These are phyloP conservation scores for Dromococcyx pavoninus DNA, from an alignment of 2,797 vertebrate genomes.

Conservation along the genomic window DNA sequence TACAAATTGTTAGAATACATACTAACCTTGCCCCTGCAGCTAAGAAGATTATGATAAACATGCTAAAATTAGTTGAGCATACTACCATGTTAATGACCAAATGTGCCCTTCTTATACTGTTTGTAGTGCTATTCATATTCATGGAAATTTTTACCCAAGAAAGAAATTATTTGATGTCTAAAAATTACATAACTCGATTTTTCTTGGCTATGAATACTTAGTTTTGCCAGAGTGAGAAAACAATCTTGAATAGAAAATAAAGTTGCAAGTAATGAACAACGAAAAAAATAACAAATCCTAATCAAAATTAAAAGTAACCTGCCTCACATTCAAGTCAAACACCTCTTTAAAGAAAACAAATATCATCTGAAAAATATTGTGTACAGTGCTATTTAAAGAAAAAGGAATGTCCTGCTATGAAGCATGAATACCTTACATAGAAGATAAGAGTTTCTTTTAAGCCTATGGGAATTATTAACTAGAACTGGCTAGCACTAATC, in stretches of 20 bases:
- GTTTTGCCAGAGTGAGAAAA: not conserved
- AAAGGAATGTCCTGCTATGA: not conserved
- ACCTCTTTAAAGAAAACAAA: not conserved
- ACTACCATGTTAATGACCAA: not conserved
- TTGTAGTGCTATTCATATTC: not conserved
- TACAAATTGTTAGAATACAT: not conserved
- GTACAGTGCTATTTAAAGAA: not conserved
- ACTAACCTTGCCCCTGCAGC: not conserved
- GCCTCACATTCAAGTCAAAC: not conserved
- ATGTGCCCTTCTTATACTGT: not conserved
- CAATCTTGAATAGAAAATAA: not conserved
- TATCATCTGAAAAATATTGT: not conserved
- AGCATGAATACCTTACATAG: not conserved
- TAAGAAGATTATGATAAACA: not conserved
- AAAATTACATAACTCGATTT: not conserved
- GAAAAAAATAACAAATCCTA: not conserved
- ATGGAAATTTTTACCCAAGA: not conserved
- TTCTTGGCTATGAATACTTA: not conserved
- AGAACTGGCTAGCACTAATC: not conserved
- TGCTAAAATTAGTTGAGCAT: not conserved
- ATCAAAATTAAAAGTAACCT: not conserved
- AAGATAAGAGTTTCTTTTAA: not conserved
- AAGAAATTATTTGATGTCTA: not conserved
- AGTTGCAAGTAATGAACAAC: not conserved
- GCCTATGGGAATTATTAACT: not conserved